Base-by-base conservation (phyloP, 2,797 vertebrate species). In the Etheostoma perlongum region DNA sequence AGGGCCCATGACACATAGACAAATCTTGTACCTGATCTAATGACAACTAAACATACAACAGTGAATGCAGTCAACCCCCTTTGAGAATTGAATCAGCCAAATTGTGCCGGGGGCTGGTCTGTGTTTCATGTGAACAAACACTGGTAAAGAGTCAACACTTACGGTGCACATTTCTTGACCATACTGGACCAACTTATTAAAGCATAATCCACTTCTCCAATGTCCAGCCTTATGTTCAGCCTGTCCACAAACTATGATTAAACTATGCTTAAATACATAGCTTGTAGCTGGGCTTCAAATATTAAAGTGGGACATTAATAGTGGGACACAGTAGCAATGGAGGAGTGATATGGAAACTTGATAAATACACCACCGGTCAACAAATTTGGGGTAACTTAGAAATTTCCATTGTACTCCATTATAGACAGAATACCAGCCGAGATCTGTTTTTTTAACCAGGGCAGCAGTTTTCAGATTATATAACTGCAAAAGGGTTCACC, bases 21-120 rank as follows among this genome's bases (percentile, higher is more conserved):
- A 42, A 61, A 21, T 70, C 67, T 59, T n/a, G 19, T 63, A 79
- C 27, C 65, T 10, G 21, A 19, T 81, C 47, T 51, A 8, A 49
- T 30, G 63, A 60, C 67, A 54, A 33, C n/a, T 74, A 59, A 62
- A 85, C 82, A 82, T 80, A 72, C 16, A 3, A 53, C 78, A 30
- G 72, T 44, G 27, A 62, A 59, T 3, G 9, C 65, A 30, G 52
- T 13, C 44, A 16, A 52, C 67, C 40, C 72, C 5, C 49, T 6
- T 36, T 18, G 16, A 67, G 40, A 48, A 47, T 52, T 42, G 46
- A 62, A 67, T 79, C 65, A 70, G 65, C 16, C 57, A n/a, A 8
- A 59, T 4, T 64, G 57, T 19, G 1, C 14, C 5, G 14, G 8
- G 36, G 23, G 7, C 16, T 8, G 33, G 1, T 13, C 16, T 15